Conservation (phyloP, 2,888 invertebrate species). For the Sminthurinus aureus region DNA sequence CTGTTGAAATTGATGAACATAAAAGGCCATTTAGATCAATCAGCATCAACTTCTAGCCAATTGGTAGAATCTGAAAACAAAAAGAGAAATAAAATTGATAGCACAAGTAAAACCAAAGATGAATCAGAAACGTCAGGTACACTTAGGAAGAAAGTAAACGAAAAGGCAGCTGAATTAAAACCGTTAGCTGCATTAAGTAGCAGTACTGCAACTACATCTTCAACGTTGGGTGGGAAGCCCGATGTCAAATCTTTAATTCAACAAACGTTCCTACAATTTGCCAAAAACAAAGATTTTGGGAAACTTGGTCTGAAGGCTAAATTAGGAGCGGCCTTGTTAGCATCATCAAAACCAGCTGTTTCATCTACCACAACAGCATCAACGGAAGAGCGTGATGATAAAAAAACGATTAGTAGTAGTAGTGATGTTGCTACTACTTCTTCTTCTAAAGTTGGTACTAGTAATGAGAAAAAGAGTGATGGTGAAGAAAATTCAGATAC, state of each 20-base stretch:
- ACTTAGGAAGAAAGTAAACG: not conserved
- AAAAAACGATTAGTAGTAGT: not conserved
- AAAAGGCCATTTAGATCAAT: too few species aligned
- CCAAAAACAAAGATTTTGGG: not conserved
- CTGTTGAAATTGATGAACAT: too few species aligned
- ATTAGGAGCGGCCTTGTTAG: too few species aligned
- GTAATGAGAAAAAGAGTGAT: not conserved
- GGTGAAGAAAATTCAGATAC: not conserved
- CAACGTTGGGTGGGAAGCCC: not conserved
- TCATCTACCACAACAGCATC: not conserved
- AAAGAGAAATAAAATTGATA: constrained; percentile 2
- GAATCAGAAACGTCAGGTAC: not conserved
- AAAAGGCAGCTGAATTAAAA: not conserved
- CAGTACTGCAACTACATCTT: not conserved
- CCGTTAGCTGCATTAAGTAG: not conserved
- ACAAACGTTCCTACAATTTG: constrained; percentile 14
- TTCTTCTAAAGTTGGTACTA: not conserved
- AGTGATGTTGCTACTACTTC: not conserved
- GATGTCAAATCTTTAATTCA: constrained; percentile 10
- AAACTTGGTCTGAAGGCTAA: not conserved
- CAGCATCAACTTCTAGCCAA: too few species aligned
- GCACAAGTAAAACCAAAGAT: too few species aligned
- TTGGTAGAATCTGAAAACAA: not conserved
- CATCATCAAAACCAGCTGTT: not conserved
- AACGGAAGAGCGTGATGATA: not conserved